Conservation (phyloP, 2,113 vertebrate species). For the Ancistrus triradiatus region DNA sequence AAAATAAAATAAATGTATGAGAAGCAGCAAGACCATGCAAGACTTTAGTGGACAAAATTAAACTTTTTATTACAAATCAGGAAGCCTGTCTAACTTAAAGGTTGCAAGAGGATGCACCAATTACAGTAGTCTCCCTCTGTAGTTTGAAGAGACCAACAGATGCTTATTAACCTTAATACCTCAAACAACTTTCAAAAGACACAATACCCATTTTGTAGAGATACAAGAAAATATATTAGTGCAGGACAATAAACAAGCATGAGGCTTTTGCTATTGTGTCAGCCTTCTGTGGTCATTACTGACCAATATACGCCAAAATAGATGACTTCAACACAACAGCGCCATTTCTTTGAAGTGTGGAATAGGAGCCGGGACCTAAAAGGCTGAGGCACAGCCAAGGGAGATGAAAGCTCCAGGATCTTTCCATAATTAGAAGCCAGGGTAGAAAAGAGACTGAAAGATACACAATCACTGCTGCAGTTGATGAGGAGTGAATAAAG, state of each 20-base stretch:
- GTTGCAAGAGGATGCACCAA: too few species aligned
- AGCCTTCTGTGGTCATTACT: constrained; percentile 18
- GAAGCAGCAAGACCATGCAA: too few species aligned
- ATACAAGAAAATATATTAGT: constrained; percentile 14
- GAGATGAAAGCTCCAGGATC: constrained; percentile 35
- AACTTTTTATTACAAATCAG: too few species aligned
- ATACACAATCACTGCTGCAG: constrained; percentile 12
- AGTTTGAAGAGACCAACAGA: too few species aligned
- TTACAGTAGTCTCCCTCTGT: too few species aligned
- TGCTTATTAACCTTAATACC: too few species aligned
- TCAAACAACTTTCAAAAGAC: too few species aligned
- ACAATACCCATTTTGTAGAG: too few species aligned
- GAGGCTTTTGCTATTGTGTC: background rate
- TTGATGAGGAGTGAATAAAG: constrained; percentile 44
- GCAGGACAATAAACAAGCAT: background rate
- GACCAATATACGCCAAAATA: background rate
- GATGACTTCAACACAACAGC: constrained; percentile 16
- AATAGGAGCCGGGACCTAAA: constrained; percentile 7
- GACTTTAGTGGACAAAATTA: too few species aligned
- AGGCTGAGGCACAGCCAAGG: constrained; percentile 2
- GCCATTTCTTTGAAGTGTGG: constrained; percentile 35
- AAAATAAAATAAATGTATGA: too few species aligned
- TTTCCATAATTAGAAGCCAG: constrained; percentile 35
- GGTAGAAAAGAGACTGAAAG: constrained; percentile 37
- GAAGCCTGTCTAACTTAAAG: too few species aligned